phyloP scores from a whole-genome alignment of 2,888 invertebrate genomes.

The Epirrhoe alternata region DNA sequence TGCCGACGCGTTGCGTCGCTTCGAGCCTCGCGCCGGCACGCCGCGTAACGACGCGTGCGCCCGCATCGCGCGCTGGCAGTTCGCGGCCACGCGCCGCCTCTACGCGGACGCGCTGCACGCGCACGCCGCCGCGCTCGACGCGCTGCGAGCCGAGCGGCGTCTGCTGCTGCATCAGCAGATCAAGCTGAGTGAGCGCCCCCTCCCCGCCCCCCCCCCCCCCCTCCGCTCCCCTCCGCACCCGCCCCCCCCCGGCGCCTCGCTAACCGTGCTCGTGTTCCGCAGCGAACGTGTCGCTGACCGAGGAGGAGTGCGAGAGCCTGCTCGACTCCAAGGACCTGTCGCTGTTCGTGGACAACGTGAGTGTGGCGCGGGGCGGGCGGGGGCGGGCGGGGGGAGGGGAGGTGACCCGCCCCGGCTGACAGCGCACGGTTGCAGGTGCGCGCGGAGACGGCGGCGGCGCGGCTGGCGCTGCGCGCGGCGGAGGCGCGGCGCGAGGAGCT shows the following conservation, averaged over 20 bases:
- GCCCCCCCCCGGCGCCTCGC: neutral
- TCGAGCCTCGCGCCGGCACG: constrained; percentile 64
- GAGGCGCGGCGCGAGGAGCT: constrained; percentile 93
- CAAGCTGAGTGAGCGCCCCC: constrained; percentile 73
- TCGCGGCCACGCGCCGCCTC: constrained; percentile 74
- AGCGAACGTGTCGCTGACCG: constrained; percentile 75
- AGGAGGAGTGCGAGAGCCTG: constrained; percentile 77
- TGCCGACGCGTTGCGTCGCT: constrained; percentile 82
- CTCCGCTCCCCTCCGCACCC: neutral
- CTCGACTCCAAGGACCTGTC: constrained; percentile 74
- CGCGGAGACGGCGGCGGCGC: constrained; percentile 91
- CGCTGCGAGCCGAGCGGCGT: constrained; percentile 81
- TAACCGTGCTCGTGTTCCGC: constrained; percentile 42
- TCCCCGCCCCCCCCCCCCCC: neutral
- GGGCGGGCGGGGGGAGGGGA: too few relatives aligned
- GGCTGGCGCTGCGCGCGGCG: constrained; percentile 90
- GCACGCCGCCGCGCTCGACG: constrained; percentile 82
- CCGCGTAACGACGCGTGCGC: constrained; percentile 70
- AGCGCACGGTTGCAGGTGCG: constrained; percentile 85
- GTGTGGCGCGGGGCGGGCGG: constrained; percentile 34
- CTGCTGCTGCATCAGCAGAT: constrained; percentile 84
- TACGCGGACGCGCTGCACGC: constrained; percentile 77
- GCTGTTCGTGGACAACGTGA: constrained; percentile 79
- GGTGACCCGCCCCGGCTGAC: constrained; percentile 84
- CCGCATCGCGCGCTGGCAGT: constrained; percentile 81